Conservation (phyloP, 2,888 invertebrate genomes). For the Cheilosia vulpina region DNA sequence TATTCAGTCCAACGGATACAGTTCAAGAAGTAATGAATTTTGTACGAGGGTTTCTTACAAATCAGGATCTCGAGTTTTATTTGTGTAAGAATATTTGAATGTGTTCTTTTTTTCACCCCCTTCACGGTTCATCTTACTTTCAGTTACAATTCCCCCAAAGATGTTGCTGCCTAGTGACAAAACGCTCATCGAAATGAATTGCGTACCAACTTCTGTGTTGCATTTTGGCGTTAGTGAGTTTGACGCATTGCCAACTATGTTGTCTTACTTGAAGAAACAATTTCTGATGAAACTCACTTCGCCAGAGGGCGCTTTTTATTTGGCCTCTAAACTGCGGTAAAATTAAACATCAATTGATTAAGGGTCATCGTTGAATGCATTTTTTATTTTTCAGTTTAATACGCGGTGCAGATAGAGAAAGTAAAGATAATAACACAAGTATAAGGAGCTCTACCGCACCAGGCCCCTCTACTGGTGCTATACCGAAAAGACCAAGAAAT, state of each 20-base stretch:
- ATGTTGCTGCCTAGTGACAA: slow-evolving; percentile 86
- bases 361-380: background rate
- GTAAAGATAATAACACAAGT: slow-evolving; percentile 5
- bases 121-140: slow-evolving; percentile 42
- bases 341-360: background rate
- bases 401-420: slow-evolving; percentile 1
- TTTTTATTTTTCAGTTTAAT: slow-evolving; percentile 27
- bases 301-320: slow-evolving; percentile 87
- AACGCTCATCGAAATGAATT: slow-evolving; percentile 89
- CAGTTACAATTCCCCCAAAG: slow-evolving; percentile 94
- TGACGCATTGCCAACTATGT: slow-evolving; percentile 79
- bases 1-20: slow-evolving; percentile 91
- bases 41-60: slow-evolving; percentile 88
- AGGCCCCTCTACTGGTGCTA: slow-evolving; percentile 77
- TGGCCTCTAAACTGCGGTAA: slow-evolving; percentile 89
- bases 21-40: slow-evolving; percentile 89
- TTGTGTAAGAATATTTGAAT: slow-evolving; percentile 87
- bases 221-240: slow-evolving; percentile 87
- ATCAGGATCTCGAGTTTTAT: slow-evolving; percentile 88
- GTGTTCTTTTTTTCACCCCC: background rate
- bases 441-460: slow-evolving; percentile 24
- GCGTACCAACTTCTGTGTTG: slow-evolving; percentile 91
- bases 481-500: slow-evolving; percentile 77
- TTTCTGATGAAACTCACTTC: slow-evolving; percentile 87
- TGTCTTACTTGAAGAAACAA: slow-evolving; percentile 85